These are phyloP conservation scores for Tangachromis dhanisi DNA, from an alignment of 2,113 vertebrate genomes.

Conservation along the genomic window DNA sequence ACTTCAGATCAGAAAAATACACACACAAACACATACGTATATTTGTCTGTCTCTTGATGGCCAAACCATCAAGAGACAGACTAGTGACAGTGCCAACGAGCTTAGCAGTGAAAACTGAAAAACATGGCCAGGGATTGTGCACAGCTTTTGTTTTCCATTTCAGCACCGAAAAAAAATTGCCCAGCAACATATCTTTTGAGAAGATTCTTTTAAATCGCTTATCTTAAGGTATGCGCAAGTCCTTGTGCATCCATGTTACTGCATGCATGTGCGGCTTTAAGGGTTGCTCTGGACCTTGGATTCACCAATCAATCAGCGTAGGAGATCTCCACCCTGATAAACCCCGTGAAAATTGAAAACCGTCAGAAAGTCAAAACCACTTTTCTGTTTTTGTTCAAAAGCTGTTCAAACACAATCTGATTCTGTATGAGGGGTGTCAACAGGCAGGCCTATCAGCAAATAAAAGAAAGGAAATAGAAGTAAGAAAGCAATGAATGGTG, in stretches of 20 bases:
- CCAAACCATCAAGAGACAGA: background rate
- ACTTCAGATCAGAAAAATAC: background rate
- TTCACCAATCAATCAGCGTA: background rate
- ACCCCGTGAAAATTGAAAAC: background rate
- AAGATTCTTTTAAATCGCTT: background rate
- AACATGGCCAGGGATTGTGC: background rate
- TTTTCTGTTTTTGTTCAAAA: slow-evolving; percentile 21
- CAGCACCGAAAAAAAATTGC: background rate
- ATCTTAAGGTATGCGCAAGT: background rate
- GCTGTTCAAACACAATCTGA: slow-evolving; percentile 35
- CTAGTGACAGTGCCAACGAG: background rate
- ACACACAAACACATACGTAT: background rate
- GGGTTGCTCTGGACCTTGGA: background rate
- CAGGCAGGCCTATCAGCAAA: slow-evolving; percentile 14
- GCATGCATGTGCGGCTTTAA: background rate
- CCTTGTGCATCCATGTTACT: background rate
- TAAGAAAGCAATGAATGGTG: background rate
- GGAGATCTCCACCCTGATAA: background rate
- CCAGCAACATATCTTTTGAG: background rate
- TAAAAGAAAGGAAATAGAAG: background rate
- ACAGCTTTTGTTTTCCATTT: slow-evolving; percentile 19
- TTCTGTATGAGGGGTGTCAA: slow-evolving; percentile 23
- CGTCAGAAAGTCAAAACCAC: background rate
- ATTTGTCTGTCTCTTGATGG: background rate
- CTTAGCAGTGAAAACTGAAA: background rate